phyloP scores from a whole-genome alignment of 2,113 vertebrate species.

The Podarcis cretensis region DNA sequence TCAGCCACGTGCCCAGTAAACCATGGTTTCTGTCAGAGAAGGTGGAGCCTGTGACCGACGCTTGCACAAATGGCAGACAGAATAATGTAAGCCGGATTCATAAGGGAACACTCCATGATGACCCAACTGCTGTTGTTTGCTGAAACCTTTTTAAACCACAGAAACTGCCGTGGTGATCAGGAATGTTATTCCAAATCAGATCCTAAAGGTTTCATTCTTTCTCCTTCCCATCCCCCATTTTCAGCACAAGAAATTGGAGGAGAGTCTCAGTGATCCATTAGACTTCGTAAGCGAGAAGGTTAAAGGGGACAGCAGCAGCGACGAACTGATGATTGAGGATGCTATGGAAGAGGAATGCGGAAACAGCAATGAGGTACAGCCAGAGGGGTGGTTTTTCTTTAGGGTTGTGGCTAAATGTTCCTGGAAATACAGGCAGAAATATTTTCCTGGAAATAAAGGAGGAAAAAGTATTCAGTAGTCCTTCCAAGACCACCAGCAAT shows the following conservation, averaged over 20 bases:
- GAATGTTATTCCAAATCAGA: neutral
- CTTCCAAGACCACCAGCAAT: no score
- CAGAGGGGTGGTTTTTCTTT: neutral
- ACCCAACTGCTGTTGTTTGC: neutral
- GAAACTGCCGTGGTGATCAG: neutral
- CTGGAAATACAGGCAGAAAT: no score
- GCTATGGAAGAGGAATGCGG: neutral
- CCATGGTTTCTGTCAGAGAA: no score
- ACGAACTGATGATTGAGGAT: neutral
- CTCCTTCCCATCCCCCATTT: no score
- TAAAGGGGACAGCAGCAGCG: neutral
- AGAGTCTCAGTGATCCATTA: no score
- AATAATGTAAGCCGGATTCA: neutral
- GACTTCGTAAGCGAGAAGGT: neutral
- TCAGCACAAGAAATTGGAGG: neutral
- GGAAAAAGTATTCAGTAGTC: no score
- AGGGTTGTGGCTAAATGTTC: neutral
- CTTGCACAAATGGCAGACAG: neutral
- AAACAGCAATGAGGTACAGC: neutral
- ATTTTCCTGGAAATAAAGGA: no score
- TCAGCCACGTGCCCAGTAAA: no score
- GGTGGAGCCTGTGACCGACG: neutral
- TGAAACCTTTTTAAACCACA: neutral
- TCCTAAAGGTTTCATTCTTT: neutral
- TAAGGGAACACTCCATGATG: no score